Conservation (phyloP, 64 coral and sea anemone genomes). For the Porites australiensis region DNA sequence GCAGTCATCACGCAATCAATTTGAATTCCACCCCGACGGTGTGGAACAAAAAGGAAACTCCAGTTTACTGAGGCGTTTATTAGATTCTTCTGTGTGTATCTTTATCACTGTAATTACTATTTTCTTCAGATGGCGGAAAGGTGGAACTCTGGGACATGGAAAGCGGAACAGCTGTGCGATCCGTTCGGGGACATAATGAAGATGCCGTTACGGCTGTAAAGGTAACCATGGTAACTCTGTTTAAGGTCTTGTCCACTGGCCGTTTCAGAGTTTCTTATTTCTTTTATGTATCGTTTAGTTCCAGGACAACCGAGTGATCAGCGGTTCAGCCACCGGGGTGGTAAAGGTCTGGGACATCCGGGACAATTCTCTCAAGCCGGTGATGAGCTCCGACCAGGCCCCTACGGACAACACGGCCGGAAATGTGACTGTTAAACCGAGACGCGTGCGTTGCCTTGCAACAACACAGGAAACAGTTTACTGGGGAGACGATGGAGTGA, state of each 20-base stretch:
- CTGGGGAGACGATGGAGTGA: constrained; percentile 97
- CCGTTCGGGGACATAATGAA: constrained; percentile 65
- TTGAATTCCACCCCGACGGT: no score
- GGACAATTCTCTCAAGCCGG: constrained; percentile 76
- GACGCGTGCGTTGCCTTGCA: constrained; percentile 89
- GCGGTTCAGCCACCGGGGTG: constrained; percentile 84
- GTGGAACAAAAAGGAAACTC: no score
- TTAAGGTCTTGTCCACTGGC: background rate
- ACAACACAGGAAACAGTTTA: constrained; percentile 81
- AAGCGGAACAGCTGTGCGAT: constrained; percentile 72
- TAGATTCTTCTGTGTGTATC: no score
- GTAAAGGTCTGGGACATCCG: constrained; percentile 97
- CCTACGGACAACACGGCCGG: constrained; percentile 14
- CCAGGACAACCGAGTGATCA: constrained; percentile 78
- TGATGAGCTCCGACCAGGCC: constrained; percentile 74
- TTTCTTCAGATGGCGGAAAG: constrained; percentile 86
- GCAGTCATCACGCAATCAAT: no score
- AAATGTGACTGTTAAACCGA: constrained; percentile 41
- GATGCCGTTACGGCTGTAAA: constrained; percentile 82
- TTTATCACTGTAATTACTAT: background rate
- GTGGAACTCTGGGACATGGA: constrained; percentile 95
- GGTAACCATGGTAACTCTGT: constrained; percentile 46
- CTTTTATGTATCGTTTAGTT: constrained; percentile 49
- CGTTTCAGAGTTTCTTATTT: background rate
- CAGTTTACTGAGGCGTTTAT: no score